These are phyloP conservation scores for rat (Rattus norvegicus) DNA, from an alignment of 2,113 vertebrate genomes.

Conservation along the genomic window DNA sequence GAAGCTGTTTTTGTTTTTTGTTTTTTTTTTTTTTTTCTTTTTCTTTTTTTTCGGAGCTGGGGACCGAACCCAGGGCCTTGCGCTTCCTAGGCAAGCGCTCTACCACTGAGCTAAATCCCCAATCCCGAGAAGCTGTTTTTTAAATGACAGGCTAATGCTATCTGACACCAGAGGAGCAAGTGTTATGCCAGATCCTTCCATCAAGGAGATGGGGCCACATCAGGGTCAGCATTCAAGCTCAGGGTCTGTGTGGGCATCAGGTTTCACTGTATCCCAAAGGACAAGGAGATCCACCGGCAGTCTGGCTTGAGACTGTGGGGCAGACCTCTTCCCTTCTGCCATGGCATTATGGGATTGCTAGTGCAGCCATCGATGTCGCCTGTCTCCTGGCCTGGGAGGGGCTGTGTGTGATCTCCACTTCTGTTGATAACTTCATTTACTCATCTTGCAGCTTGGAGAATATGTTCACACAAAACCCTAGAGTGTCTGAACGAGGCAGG, in stretches of 20 bases:
- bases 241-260: too few relatives aligned
- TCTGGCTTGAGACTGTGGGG: accelerated
- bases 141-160: background rate
- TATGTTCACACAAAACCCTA: background rate
- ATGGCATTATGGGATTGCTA: background rate
- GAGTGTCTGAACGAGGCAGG: background rate
- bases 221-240: background rate
- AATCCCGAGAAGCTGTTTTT: background rate
- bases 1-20: too few relatives aligned
- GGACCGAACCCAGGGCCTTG: too few relatives aligned
- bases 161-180: accelerated
- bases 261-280: background rate
- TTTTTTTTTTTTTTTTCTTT: too few relatives aligned
- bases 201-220: accelerated
- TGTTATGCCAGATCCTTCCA: accelerated
- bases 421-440: background rate
- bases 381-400: background rate
- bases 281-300: background rate
- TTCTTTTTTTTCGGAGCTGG: too few relatives aligned
- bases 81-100: too few relatives aligned
- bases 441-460: background rate
- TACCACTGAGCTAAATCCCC: too few relatives aligned
- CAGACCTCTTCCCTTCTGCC: background rate
- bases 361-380: background rate
- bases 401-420: background rate